Percentiles rank a stretch among this genome's conserved stretches.
Evolutionary conservation across 2,113 vertebrate species (phyloP).

Genomic region (Microtus ochrogaster): DNA sequence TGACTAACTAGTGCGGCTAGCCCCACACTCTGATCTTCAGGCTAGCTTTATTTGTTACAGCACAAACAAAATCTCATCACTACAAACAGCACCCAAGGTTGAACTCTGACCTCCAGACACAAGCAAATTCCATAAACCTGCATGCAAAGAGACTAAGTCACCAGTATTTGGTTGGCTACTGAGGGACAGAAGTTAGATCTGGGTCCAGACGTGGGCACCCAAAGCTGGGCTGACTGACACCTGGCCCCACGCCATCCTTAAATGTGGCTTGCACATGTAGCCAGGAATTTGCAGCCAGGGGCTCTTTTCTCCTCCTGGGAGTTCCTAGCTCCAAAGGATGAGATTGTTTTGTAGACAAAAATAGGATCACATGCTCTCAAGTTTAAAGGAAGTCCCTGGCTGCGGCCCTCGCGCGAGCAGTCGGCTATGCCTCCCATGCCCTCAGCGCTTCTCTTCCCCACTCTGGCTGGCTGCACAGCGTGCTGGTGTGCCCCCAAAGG

Average conservation of each 20-base stretch:
- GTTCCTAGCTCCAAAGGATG: neutral
- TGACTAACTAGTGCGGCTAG: too few relatives aligned
- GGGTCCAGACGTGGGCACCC: neutral
- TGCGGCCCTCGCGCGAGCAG: neutral
- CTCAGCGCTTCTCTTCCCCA: neutral
- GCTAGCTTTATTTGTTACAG: too few relatives aligned
- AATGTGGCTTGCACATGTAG: neutral
- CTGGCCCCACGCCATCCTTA: neutral
- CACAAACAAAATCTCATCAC: too few relatives aligned
- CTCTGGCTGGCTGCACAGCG: neutral
- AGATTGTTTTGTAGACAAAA: neutral
- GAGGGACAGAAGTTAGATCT: neutral
- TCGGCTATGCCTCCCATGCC: neutral
- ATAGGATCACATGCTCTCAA: conserved; percentile 5
- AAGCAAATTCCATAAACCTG: neutral
- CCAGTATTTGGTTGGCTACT: neutral
- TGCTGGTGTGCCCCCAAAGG: neutral
- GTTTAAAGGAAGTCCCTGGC: neutral
- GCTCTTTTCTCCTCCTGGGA: neutral
- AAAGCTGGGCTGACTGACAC: neutral
- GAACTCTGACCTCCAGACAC: neutral
- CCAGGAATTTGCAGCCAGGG: neutral
- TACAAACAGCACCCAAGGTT: neutral
- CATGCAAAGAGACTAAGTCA: neutral
- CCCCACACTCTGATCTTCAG: too few relatives aligned